Percentiles rank a stretch among this genome's conserved stretches.
phyloP scores from a whole-genome alignment of 2,888 invertebrate genomes.

The Ectemnius continuus region DNA sequence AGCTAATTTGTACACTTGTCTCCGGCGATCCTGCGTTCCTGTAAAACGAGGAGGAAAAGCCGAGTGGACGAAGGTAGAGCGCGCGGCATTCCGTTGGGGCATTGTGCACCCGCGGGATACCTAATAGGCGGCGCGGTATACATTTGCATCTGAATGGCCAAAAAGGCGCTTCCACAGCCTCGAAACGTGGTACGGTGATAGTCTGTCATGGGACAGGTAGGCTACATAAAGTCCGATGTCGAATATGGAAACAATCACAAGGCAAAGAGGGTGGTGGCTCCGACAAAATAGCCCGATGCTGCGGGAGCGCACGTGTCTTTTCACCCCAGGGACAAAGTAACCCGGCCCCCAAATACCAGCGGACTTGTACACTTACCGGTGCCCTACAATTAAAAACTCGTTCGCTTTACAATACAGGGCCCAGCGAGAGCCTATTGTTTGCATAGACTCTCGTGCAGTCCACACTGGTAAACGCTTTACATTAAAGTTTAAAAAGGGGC shows the following conservation, averaged over 20 bases:
- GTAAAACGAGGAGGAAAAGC: constrained; percentile 20
- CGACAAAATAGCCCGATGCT: constrained; percentile 37
- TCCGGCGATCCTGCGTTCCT: constrained; percentile 15
- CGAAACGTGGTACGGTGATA: constrained; percentile 39
- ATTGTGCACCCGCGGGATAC: constrained; percentile 49
- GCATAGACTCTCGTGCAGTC: neutral
- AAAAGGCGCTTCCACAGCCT: constrained; percentile 55
- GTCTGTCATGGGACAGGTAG: constrained; percentile 27
- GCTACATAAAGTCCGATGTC: constrained; percentile 44
- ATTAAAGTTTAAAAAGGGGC: constrained; percentile 24
- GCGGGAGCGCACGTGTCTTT: constrained; percentile 46
- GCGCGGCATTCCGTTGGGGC: constrained; percentile 21
- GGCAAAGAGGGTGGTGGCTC: constrained; percentile 24
- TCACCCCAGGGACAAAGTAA: constrained; percentile 39
- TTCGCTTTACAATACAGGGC: constrained; percentile 41
- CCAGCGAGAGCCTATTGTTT: constrained; percentile 23
- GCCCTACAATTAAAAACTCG: constrained; percentile 48
- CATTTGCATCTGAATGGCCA: constrained; percentile 71
- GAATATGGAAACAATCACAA: constrained; percentile 47
- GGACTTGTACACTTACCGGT: constrained; percentile 15
- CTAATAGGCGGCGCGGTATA: constrained; percentile 62
- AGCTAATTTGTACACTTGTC: constrained; percentile 45
- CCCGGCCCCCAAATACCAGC: constrained; percentile 16
- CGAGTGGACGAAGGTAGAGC: constrained; percentile 18
- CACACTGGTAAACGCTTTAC: too few species aligned